These are phyloP conservation scores for Spermophilus dauricus DNA, from an alignment of 2,113 vertebrate species.

Conservation along the genomic window DNA sequence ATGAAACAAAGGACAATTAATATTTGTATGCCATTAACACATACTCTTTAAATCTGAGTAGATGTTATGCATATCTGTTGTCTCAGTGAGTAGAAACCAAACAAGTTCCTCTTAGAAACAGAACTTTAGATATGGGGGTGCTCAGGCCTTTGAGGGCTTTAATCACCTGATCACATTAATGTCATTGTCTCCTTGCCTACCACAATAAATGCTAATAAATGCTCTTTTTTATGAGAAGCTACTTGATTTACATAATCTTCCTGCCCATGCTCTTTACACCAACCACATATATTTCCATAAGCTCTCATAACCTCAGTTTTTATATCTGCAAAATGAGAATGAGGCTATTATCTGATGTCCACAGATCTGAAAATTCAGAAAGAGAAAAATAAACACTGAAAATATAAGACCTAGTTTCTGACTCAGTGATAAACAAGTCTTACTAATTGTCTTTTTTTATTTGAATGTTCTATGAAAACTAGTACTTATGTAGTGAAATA, in stretches of 20 bases:
- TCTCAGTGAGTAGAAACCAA: neutral
- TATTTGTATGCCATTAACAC: neutral
- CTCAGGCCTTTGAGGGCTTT: neutral
- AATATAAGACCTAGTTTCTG: neutral
- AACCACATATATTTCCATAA: neutral
- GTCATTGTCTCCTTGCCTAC: neutral
- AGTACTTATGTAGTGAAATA: neutral
- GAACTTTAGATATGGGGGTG: neutral
- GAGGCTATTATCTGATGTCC: neutral
- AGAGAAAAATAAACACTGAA: neutral
- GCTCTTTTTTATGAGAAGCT: neutral
- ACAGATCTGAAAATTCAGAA: neutral
- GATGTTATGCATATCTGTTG: neutral
- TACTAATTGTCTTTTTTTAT: neutral
- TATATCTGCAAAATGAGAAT: neutral
- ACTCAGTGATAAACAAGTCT: neutral
- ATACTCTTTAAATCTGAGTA: neutral
- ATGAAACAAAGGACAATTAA: slow-evolving; percentile 48
- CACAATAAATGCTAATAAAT: neutral
- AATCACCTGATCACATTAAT: neutral
- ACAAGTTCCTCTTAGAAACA: neutral
- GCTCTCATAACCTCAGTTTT: neutral
- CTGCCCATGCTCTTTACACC: neutral
- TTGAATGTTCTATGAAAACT: neutral
- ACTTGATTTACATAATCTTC: neutral